Percentiles rank a stretch among this genome's conserved stretches.
Conservation (phyloP, 2,113 vertebrate genomes). For the Myrmecobius fasciatus region DNA sequence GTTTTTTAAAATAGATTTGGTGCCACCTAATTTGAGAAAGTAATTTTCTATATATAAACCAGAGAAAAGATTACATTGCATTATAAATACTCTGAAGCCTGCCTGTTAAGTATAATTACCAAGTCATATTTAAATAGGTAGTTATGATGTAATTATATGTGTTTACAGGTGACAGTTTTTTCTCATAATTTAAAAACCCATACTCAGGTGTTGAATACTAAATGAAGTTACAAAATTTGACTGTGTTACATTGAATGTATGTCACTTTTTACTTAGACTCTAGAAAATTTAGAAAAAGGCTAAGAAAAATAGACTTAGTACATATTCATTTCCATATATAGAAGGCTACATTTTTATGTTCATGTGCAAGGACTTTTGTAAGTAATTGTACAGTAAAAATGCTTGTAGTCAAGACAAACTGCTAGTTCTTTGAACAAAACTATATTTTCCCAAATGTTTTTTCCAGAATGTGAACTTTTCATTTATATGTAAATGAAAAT, state of each 20-base stretch:
- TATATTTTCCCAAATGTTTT: constrained; percentile 19
- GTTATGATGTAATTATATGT: not conserved
- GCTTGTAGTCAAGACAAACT: not conserved
- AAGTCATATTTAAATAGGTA: not conserved
- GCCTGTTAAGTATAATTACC: not conserved
- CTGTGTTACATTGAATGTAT: not conserved
- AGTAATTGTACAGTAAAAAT: not conserved
- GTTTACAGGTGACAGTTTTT: not conserved
- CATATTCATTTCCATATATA: constrained; percentile 10
- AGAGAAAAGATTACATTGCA: constrained; percentile 19
- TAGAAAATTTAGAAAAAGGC: not conserved
- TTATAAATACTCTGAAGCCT: not conserved
- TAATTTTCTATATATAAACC: not conserved
- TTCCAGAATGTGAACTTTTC: not conserved
- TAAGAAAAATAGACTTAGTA: not conserved
- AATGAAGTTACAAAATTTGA: not conserved
- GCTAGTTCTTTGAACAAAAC: not conserved
- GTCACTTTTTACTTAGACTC: not conserved
- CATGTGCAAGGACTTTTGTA: not conserved
- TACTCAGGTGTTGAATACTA: not conserved
- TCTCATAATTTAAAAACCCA: not conserved
- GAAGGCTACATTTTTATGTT: not conserved
- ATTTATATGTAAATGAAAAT: not conserved
- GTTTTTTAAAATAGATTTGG: not conserved
- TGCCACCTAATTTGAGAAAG: not conserved